Base-by-base conservation (phyloP, 92 coral and sea anemone genomes). In the Siderastrea radians region DNA sequence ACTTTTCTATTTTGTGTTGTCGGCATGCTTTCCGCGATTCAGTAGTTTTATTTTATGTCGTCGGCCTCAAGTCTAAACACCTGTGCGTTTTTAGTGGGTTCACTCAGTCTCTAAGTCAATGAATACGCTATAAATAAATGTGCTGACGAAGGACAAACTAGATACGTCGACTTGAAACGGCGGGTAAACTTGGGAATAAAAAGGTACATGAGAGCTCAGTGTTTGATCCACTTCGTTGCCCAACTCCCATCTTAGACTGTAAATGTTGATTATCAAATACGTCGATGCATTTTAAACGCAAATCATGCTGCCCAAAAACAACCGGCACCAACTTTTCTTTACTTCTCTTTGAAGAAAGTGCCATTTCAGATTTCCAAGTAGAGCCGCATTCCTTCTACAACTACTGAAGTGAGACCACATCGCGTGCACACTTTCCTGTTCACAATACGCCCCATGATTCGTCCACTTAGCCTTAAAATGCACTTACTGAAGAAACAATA, bases 361-460 rank as follows among this genome's bases (percentile, higher is more conserved):
- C 6, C 9, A 3, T 12, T 2, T 75, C 17, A 13, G 55, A 1
- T 71, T 53, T 47, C 65, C 2, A 51, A 57, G 50, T 14, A 43
- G 80, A 75, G 48, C 19, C 51, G 54, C 8, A 12, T 26, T 52
- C 14, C 14, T 3, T 14, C 53, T 52, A 51, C 69, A 48, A 61
- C 43, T 50, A 59, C 4, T 55, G 68, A 59, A 5, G 48, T 47
- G 69, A 47, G 38, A 57, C 78, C 12, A 52, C 38, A 82, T 82
- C 77, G 86, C 86, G 70, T 82, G 86, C 68, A 38, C 13, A 1
- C 4, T 66, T 26, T 51, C 47, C 17, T 71, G 49, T 9, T 72
- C 53, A 52, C 59, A 69, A 82, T 71, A 73, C 61, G 77, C 50
- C 52, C 48, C 45, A 53, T 62, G 80, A 19, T 49, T 26, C 74